Evolutionary conservation across 2,797 vertebrate species (phyloP).

Genomic region (Mus minutoides): DNA sequence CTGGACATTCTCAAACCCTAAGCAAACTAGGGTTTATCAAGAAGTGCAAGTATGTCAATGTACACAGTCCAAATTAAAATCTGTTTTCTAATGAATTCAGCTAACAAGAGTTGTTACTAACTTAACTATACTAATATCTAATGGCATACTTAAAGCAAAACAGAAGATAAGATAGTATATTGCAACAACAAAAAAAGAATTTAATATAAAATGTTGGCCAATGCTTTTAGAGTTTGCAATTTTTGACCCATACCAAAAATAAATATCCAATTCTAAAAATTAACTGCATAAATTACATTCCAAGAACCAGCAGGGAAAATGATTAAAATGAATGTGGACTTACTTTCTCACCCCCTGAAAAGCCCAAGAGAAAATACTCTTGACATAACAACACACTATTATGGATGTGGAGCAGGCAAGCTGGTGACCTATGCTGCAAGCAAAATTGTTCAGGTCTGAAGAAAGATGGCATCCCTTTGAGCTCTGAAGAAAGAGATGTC

Average conservation of each 20-base stretch:
- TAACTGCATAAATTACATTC: background rate
- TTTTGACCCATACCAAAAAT: background rate
- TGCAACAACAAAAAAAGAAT: background rate
- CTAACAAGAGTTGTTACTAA: background rate
- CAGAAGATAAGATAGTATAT: background rate
- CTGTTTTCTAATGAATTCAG: background rate
- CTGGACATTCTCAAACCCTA: background rate
- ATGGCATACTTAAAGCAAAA: background rate
- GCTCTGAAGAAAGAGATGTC: background rate
- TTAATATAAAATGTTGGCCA: background rate
- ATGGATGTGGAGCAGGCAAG: background rate
- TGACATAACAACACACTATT: background rate
- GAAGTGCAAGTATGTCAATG: background rate
- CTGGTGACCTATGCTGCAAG: background rate
- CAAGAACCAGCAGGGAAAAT: background rate
- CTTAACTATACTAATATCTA: background rate
- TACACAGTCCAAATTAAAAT: background rate
- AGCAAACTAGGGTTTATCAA: background rate
- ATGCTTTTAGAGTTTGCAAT: conserved; percentile 35
- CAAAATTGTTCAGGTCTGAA: background rate
- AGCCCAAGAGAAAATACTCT: background rate
- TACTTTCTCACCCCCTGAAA: background rate
- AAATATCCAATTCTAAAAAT: background rate
- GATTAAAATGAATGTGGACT: background rate
- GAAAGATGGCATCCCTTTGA: background rate